These are phyloP conservation scores for Dasypolia templi DNA, from an alignment of 2,888 invertebrate genomes.

Conservation along the genomic window DNA sequence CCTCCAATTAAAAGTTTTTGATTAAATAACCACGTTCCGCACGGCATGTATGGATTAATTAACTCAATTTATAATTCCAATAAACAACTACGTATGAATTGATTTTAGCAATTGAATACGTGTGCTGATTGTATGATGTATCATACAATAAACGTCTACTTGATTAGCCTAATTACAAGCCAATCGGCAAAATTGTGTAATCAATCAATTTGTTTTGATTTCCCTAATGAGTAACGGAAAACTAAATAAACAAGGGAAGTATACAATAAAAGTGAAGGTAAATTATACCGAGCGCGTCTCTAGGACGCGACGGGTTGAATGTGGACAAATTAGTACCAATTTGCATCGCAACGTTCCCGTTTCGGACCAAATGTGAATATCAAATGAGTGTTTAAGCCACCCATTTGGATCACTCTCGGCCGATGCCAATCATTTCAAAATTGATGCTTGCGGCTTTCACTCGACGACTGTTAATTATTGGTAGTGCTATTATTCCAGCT, in stretches of 20 bases:
- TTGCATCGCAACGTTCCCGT: slow-evolving; percentile 78
- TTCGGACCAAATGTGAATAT: slow-evolving; percentile 86
- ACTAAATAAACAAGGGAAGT: slow-evolving; percentile 56
- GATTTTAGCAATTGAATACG: slow-evolving; percentile 38
- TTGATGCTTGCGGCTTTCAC: slow-evolving; percentile 83
- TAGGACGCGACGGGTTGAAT: slow-evolving; percentile 76
- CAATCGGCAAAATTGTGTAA: slow-evolving; percentile 38
- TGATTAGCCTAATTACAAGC: slow-evolving; percentile 61
- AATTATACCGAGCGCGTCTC: slow-evolving; percentile 56
- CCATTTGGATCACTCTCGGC: slow-evolving; percentile 86
- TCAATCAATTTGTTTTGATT: slow-evolving; percentile 62
- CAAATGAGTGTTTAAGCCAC: slow-evolving; percentile 87
- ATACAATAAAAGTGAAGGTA: slow-evolving; percentile 47
- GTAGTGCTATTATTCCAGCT: slow-evolving; percentile 67
- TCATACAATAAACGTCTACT: slow-evolving; percentile 45
- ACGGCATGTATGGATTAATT: slow-evolving; percentile 43
- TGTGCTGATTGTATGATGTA: slow-evolving; percentile 32
- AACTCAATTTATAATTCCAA: slow-evolving; percentile 25
- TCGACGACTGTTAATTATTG: slow-evolving; percentile 78
- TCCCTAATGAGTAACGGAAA: slow-evolving; percentile 56
- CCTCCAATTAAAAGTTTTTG: slow-evolving; percentile 63
- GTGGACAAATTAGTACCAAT: slow-evolving; percentile 87
- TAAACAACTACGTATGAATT: slow-evolving; percentile 40
- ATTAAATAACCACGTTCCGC: slow-evolving; percentile 53
- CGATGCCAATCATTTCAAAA: slow-evolving; percentile 85